Percentiles rank a stretch among this genome's conserved stretches.
phyloP scores from a whole-genome alignment of 2,113 vertebrate genomes.

The Paradisaea rubra region DNA sequence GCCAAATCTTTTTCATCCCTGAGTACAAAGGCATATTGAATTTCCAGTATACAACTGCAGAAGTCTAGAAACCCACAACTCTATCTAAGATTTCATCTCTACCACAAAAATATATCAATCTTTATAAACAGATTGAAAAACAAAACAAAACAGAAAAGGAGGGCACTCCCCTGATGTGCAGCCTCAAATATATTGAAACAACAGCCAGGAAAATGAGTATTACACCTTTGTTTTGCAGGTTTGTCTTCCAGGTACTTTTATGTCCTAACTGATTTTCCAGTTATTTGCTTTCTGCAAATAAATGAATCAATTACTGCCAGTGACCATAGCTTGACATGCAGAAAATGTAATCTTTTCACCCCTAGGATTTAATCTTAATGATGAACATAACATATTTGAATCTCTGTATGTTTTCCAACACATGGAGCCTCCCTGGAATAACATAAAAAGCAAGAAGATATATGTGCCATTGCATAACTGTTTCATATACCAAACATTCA shows the following conservation, averaged over 20 bases:
- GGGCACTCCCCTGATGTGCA: background rate
- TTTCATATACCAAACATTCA: background rate
- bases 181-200: background rate
- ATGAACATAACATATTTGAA: background rate
- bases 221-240: background rate
- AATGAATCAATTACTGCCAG: background rate
- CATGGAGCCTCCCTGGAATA: background rate
- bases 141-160: background rate
- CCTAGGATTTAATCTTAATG: background rate
- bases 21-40: background rate
- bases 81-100: background rate
- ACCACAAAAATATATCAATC: background rate
- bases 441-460: background rate
- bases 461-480: background rate
- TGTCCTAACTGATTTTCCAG: background rate
- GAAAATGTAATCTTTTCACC: background rate
- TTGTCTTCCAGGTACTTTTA: background rate
- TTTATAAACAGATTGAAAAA: background rate
- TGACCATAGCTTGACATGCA: background rate
- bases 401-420: background rate
- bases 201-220: background rate
- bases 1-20: constrained; percentile 8
- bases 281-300: background rate
- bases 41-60: background rate
- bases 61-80: background rate